Conservation (phyloP, 2,797 vertebrate species). For the Malacoctenus gilli region DNA sequence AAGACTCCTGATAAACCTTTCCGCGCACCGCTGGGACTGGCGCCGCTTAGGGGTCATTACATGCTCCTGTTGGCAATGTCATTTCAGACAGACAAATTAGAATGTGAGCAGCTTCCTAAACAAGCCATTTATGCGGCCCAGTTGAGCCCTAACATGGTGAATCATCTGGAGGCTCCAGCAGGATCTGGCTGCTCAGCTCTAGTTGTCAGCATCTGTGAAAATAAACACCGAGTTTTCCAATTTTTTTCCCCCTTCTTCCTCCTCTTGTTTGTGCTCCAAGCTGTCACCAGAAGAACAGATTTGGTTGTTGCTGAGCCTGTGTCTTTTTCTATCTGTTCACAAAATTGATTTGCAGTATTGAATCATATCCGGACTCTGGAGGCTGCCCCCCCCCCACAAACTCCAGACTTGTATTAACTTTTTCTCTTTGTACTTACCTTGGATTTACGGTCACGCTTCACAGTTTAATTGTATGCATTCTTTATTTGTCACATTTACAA, state of each 20-base stretch:
- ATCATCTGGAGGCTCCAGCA: constrained; percentile 51
- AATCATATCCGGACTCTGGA: constrained; percentile 29
- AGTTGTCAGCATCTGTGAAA: constrained; percentile 60
- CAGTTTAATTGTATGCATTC: too few relatives aligned
- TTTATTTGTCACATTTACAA: not conserved
- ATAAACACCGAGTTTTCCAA: constrained; percentile 43
- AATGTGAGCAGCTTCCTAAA: constrained; percentile 41
- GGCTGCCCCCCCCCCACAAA: not conserved
- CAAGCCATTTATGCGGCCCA: constrained; percentile 53
- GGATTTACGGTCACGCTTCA: too few relatives aligned
- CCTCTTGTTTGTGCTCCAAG: constrained; percentile 51
- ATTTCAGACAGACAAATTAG: constrained; percentile 54
- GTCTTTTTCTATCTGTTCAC: constrained; percentile 37
- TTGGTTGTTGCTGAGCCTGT: constrained; percentile 35
- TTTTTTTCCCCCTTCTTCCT: constrained; percentile 12
- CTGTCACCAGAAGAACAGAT: constrained; percentile 58
- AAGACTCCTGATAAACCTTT: constrained; percentile 33
- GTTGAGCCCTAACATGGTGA: constrained; percentile 46
- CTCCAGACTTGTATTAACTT: constrained; percentile 16
- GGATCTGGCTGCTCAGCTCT: constrained; percentile 40
- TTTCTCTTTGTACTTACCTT: constrained; percentile 21
- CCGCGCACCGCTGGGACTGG: constrained; percentile 26
- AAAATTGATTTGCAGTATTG: constrained; percentile 48
- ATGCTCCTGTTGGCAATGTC: constrained; percentile 47
- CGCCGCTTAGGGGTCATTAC: constrained; percentile 51